Percentiles rank a stretch among this genome's conserved stretches.
phyloP scores from a whole-genome alignment of 1,140 invertebrate genomes.

The Caenorhabditis brenneri region DNA sequence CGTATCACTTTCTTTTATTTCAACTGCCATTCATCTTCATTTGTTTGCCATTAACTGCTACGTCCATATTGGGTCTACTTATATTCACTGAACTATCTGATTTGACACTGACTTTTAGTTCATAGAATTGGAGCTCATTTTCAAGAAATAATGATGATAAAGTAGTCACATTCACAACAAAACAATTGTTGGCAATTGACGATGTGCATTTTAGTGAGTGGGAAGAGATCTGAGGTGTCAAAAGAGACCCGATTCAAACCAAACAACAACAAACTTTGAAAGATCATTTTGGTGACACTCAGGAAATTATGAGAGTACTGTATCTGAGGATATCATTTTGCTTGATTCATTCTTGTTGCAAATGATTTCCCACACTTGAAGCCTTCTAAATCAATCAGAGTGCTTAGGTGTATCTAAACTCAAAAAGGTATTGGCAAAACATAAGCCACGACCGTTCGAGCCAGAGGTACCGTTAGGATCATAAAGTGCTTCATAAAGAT shows the following conservation, averaged over 20 bases:
- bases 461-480: too few relatives aligned
- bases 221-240: not conserved
- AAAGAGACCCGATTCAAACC: not conserved
- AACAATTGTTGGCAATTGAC: conserved; percentile 35
- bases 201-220: not conserved
- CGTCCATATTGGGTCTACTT: not conserved
- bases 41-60: not conserved
- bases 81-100: not conserved
- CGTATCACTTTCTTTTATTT: not conserved
- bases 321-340: too few relatives aligned
- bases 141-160: not conserved
- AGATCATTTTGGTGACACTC: not conserved
- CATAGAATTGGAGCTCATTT: not conserved
- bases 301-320: too few relatives aligned
- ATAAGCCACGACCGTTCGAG: too few relatives aligned
- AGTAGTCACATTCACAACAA: too few relatives aligned
- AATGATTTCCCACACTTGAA: too few relatives aligned
- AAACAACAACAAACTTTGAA: conserved; percentile 9
- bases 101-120: not conserved
- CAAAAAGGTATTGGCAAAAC: too few relatives aligned
- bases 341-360: too few relatives aligned
- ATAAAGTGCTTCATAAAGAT: too few relatives aligned
- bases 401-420: too few relatives aligned
- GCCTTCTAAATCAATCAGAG: too few relatives aligned
- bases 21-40: not conserved